phyloP scores from a whole-genome alignment of 2,797 vertebrate species.

The Malurus leucopterus region DNA sequence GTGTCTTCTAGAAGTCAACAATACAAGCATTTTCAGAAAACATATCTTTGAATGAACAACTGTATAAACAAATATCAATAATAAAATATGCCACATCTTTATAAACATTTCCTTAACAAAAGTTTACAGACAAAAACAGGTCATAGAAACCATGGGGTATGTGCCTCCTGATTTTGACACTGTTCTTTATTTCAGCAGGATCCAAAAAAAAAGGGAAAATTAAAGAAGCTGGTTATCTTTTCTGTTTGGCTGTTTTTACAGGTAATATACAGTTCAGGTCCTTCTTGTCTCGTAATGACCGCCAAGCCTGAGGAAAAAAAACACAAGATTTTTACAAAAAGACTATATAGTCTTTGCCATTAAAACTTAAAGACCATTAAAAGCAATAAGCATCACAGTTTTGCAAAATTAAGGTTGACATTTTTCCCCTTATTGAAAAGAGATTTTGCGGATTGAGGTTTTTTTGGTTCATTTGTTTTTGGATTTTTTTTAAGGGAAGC shows the following conservation, averaged over 20 bases:
- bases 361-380: not conserved
- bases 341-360: not conserved
- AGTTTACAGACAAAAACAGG: slow-evolving; percentile 47
- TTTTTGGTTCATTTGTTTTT: not conserved
- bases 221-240: slow-evolving; percentile 61
- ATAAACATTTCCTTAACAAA: slow-evolving; percentile 67
- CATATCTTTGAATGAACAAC: slow-evolving; percentile 36
- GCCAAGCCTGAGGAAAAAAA: slow-evolving; percentile 78
- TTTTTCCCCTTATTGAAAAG: not conserved
- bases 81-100: slow-evolving; percentile 62
- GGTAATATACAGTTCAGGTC: slow-evolving; percentile 89
- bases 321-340: slow-evolving; percentile 17
- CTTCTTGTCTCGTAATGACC: slow-evolving; percentile 74
- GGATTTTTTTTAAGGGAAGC: not conserved
- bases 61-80: slow-evolving; percentile 57
- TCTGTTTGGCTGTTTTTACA: slow-evolving; percentile 66
- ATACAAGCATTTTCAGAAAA: slow-evolving; percentile 61
- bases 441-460: not conserved
- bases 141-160: slow-evolving; percentile 52
- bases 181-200: slow-evolving; percentile 61
- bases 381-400: not conserved
- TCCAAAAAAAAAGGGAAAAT: slow-evolving; percentile 17
- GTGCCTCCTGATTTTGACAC: slow-evolving; percentile 34
- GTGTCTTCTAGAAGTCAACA: slow-evolving; percentile 45
- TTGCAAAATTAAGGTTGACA: not conserved